Evolutionary conservation across 2,888 invertebrate species (phyloP), one percentile per base, ranked within the genome.

Genomic region (Lepidocyrtinus sp.): DNA sequence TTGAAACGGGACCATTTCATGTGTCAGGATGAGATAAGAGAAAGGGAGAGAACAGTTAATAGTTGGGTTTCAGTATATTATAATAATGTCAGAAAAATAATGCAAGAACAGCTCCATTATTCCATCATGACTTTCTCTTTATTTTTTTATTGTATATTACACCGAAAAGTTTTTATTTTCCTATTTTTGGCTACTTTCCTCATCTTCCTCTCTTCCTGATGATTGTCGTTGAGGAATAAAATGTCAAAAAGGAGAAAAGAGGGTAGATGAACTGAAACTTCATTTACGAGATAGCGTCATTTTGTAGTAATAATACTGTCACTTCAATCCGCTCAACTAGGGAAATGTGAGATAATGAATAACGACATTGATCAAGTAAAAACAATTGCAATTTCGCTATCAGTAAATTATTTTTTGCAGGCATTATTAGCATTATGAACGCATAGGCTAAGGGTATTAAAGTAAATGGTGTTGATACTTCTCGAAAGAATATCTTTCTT

Each of bases 51-150:
- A 22, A 15, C 61, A 62, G 67, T 74, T 69, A 22, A 15, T 46
- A 62, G 67, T 74, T 69, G 26, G 62, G 46, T 45, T 46, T 59
- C 75, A 75, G 72, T 81, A 81, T 83, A 83, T 81, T 81, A 83
- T 83, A 83, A 83, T 83, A 81, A 83, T 81, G 83, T 81, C 79
- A 79, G 69, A 77, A 81, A 81, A 83, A 81, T 74, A 78, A 78
- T 63, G 74, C 77, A 77, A 73, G 69, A 83, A 75, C 81, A 78
- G 78, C 82, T 76, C 75, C 77, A 36, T 36, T 36, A 36, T 36
- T 36, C 36, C 36, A 72, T 64, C 76, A 69, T 82, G 82, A 19
- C 22, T 63, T 24, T 22, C 22, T 63, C n/a, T 22, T 24, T 24
- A n/a, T 59, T 17, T 59, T 59, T n/a, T 59, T n/a, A 17, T 17